Evolutionary conservation across 2,888 invertebrate species (phyloP).

Genomic region (Pristionchus exspectatus): DNA sequence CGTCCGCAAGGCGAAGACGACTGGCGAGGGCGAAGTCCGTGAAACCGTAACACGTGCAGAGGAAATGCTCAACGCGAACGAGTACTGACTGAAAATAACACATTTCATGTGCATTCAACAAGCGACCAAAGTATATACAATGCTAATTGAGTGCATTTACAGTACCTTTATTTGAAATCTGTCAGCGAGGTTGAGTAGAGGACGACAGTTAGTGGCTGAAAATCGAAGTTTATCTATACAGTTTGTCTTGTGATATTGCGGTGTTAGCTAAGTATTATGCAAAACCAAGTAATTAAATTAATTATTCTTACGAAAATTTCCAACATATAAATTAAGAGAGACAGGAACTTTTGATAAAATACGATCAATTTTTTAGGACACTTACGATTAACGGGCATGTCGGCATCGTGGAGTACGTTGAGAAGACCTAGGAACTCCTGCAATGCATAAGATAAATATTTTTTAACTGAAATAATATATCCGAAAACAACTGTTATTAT

Average conservation of each 20-base stretch:
- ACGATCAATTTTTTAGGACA: not conserved
- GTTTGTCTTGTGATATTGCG: no score
- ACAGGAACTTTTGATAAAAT: not conserved
- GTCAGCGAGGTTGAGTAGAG: not conserved
- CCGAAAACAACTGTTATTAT: slow-evolving; percentile 55
- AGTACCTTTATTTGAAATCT: not conserved
- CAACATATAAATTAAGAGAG: no score
- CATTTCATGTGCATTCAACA: no score
- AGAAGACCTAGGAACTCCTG: slow-evolving; percentile 79
- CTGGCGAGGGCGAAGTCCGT: not conserved
- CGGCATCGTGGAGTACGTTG: slow-evolving; percentile 78
- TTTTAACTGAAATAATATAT: slow-evolving; percentile 65
- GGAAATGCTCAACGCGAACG: not conserved
- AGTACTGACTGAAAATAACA: not conserved
- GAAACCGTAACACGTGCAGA: not conserved
- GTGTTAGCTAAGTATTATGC: not conserved
- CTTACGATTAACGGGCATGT: not conserved
- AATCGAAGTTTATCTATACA: not conserved
- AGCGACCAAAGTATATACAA: no score
- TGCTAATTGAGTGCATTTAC: not conserved
- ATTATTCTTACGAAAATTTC: no score
- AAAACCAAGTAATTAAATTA: no score
- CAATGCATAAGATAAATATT: not conserved
- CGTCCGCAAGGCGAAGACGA: not conserved
- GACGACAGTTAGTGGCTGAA: not conserved